Evolutionary conservation across 2,888 invertebrate genomes (phyloP).

Genomic region (Amblyjoppa fuscipennis): DNA sequence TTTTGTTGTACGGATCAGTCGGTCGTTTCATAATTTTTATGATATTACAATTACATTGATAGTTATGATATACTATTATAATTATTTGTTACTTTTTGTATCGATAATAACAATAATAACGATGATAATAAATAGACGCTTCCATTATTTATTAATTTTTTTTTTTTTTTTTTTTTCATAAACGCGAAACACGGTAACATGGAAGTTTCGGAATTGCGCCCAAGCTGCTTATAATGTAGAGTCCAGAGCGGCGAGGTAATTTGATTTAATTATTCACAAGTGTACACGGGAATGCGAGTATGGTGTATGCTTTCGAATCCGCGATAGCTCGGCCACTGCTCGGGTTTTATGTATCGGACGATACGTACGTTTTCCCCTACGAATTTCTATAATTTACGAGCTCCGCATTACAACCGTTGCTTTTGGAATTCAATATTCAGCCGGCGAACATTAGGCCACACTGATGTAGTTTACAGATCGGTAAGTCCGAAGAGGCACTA

Average conservation of each 20-base stretch:
- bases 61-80: no score
- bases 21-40: no score
- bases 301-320: background rate
- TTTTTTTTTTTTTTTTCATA: constrained; percentile 1
- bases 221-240: background rate
- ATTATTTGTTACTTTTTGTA: no score
- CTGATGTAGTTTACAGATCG: background rate
- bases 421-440: background rate
- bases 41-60: no score
- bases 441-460: background rate
- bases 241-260: background rate
- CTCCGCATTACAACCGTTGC: background rate
- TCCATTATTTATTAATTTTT: background rate
- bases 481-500: background rate
- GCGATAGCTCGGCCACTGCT: background rate
- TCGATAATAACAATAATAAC: no score
- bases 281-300: background rate
- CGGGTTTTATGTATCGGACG: background rate
- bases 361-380: background rate
- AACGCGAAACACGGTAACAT: background rate
- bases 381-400: background rate
- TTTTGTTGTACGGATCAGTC: no score
- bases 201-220: background rate
- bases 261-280: constrained; percentile 2
- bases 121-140: no score